A percentile compares a stretch with the other conserved stretches of the same genome.
phyloP scores from a whole-genome alignment of 2,113 vertebrate genomes.

The Lontra canadensis region DNA sequence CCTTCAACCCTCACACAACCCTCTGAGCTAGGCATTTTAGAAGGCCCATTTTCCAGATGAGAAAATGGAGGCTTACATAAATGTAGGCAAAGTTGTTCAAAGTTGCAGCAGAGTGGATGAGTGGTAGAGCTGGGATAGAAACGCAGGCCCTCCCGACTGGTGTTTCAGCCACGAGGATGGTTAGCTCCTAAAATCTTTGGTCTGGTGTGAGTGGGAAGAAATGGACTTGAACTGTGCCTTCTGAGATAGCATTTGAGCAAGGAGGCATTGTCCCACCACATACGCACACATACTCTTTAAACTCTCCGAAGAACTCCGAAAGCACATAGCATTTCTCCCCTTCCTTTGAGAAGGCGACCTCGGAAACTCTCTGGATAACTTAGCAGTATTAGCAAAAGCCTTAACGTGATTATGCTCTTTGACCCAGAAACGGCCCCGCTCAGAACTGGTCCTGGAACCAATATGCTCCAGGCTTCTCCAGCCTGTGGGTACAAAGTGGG shows the following conservation, averaged over 20 bases:
- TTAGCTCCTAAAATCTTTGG: slow-evolving; percentile 8
- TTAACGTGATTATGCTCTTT: not conserved
- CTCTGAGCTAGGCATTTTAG: not conserved
- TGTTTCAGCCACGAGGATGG: not conserved
- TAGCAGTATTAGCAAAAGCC: slow-evolving; percentile 1
- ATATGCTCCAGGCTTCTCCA: not conserved
- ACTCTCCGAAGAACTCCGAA: not conserved
- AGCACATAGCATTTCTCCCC: not conserved
- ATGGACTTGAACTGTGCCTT: not conserved
- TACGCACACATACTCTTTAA: not conserved
- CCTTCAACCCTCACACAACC: not conserved
- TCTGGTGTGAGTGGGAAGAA: not conserved
- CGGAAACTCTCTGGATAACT: not conserved
- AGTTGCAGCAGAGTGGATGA: not conserved
- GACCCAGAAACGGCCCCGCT: not conserved
- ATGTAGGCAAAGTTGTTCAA: not conserved
- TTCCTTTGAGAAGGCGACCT: not conserved
- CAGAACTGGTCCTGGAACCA: not conserved
- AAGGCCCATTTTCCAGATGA: not conserved
- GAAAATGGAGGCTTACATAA: not conserved
- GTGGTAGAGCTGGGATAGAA: not conserved
- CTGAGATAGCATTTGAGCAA: not conserved
- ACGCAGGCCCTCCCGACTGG: not conserved
- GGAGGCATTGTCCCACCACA: not conserved
- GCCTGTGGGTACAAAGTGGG: not conserved